phyloP scores from a whole-genome alignment of 2,888 invertebrate genomes.

The Chrysomela aeneicollis region DNA sequence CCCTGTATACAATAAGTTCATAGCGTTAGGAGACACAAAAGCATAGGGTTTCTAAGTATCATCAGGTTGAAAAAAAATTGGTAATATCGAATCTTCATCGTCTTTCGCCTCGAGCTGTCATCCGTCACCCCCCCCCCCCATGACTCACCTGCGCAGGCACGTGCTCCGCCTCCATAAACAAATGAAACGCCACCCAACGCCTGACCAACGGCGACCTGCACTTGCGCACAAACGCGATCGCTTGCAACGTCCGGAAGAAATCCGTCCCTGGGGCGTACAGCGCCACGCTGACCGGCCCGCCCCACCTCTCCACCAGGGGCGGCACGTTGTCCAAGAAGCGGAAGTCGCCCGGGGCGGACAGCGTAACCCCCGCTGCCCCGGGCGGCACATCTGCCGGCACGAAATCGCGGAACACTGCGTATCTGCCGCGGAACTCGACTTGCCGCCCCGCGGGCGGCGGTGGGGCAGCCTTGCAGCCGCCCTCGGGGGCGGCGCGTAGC shows the following conservation, averaged over 20 bases:
- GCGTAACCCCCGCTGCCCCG: too few species aligned
- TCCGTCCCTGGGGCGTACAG: constrained; percentile 85
- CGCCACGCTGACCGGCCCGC: constrained; percentile 83
- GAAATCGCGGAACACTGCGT: constrained; percentile 85
- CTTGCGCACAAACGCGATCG: constrained; percentile 79
- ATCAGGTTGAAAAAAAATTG: too few species aligned
- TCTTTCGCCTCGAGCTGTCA: too few species aligned
- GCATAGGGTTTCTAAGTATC: too few species aligned
- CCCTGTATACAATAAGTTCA: too few species aligned
- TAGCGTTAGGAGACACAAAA: too few species aligned
- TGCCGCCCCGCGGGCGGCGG: too few species aligned
- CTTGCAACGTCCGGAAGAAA: constrained; percentile 74
- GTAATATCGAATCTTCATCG: too few species aligned
- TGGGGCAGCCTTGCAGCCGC: too few species aligned
- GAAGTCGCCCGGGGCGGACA: constrained; percentile 45
- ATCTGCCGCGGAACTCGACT: constrained; percentile 55
- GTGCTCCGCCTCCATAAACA: constrained; percentile 83
- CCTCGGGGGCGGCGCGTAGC: too few species aligned
- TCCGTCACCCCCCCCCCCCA: too few species aligned
- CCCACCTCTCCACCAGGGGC: constrained; percentile 82
- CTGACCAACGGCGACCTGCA: constrained; percentile 75
- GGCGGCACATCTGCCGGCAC: constrained; percentile 68
- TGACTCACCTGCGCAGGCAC: constrained; percentile 68
- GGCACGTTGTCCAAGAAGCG: constrained; percentile 87
- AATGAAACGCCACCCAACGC: constrained; percentile 81